Evolutionary conservation across 2,888 invertebrate species (phyloP).

Genomic region (Pecten maximus): DNA sequence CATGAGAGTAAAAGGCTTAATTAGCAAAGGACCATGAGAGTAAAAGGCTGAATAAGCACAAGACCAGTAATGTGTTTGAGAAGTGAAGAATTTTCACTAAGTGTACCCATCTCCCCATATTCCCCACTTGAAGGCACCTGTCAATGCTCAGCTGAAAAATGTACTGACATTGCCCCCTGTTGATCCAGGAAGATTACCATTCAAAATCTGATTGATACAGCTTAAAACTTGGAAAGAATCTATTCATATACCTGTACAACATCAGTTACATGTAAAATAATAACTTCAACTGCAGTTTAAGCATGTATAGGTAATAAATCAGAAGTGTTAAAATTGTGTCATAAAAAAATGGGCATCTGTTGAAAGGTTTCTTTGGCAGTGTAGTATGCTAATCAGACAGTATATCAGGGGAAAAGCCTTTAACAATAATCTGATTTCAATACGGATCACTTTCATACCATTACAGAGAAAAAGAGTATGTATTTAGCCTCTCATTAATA

Average conservation of each 20-base stretch:
- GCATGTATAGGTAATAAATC: neutral
- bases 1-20: neutral
- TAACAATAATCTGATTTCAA: conserved; percentile 20
- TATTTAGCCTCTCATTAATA: neutral
- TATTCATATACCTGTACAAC: neutral
- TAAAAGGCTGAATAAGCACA: neutral
- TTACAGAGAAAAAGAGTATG: neutral
- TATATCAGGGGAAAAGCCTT: neutral
- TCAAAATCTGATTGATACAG: neutral
- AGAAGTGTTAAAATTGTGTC: neutral
- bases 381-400: neutral
- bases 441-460: conserved; percentile 9
- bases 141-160: conserved; percentile 3
- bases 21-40: neutral
- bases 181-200: neutral
- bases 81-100: neutral
- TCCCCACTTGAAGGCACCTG: neutral
- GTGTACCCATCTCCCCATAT: neutral
- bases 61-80: neutral
- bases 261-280: neutral
- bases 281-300: neutral
- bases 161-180: neutral
- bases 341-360: neutral
- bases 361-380: neutral
- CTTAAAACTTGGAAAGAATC: neutral